Percentiles rank a stretch among this genome's conserved stretches.
Evolutionary conservation across 2,888 invertebrate genomes (phyloP).

Genomic region (Cactoblastis cactorum): DNA sequence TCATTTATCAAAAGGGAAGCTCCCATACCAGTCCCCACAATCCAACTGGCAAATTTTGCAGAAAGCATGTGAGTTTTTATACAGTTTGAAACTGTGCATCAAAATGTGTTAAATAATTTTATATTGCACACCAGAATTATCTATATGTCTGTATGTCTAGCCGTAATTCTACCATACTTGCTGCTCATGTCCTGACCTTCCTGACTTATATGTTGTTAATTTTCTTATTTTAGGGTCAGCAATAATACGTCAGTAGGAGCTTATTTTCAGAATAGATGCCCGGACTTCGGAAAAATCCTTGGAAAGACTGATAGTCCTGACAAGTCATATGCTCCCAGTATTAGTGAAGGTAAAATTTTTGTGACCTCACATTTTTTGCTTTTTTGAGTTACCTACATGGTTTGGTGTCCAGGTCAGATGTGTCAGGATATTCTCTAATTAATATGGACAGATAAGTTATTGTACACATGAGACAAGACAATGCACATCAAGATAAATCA

Average conservation of each 20-base stretch:
- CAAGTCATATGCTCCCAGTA: conserved; percentile 48
- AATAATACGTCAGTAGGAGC: conserved; percentile 58
- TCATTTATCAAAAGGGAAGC: conserved; percentile 56
- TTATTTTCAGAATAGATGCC: conserved; percentile 63
- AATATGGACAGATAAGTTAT: too few species aligned
- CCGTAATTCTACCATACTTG: too few species aligned
- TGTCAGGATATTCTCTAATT: too few species aligned
- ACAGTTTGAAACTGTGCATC: background rate
- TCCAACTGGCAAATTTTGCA: conserved; percentile 34
- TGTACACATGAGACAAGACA: too few species aligned
- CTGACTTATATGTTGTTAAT: background rate
- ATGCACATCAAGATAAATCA: too few species aligned
- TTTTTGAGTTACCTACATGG: too few species aligned
- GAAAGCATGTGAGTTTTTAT: conserved; percentile 46
- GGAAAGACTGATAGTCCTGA: conserved; percentile 55
- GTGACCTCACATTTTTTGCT: too few species aligned
- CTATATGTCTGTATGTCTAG: too few species aligned
- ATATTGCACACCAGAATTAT: too few species aligned
- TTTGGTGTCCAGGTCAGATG: too few species aligned
- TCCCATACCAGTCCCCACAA: conserved; percentile 48
- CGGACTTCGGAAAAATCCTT: conserved; percentile 53
- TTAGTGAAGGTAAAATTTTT: conserved; percentile 63
- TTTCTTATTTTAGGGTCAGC: conserved; percentile 39
- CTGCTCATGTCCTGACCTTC: background rate
- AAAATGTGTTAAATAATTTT: background rate